phyloP scores from a whole-genome alignment of 2,888 invertebrate species.

The Cremastinae sp. region DNA sequence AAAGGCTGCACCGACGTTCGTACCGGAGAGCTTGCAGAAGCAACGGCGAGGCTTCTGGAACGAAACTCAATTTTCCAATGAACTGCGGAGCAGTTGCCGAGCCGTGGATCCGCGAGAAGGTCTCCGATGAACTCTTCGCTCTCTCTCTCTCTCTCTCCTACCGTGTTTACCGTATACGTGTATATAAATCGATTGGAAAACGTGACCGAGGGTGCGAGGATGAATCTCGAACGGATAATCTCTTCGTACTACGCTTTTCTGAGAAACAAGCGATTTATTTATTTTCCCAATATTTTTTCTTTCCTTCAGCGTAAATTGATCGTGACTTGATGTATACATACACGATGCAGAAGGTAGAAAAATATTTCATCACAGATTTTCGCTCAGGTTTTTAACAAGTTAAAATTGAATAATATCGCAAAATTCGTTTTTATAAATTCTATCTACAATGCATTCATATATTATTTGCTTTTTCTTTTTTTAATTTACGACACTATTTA shows the following conservation, averaged over 20 bases:
- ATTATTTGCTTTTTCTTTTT: too few relatives aligned
- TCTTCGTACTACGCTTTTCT: conserved; percentile 11
- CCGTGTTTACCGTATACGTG: neutral
- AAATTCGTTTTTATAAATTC: too few relatives aligned
- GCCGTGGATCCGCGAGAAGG: conserved; percentile 12
- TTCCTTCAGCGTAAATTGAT: neutral
- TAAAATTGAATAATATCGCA: too few relatives aligned
- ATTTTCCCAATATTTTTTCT: conserved; percentile 1
- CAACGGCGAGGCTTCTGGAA: conserved; percentile 36
- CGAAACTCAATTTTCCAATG: conserved; percentile 60
- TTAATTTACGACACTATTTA: too few relatives aligned
- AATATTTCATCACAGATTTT: too few relatives aligned
- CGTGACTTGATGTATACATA: too few relatives aligned
- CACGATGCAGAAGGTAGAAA: too few relatives aligned
- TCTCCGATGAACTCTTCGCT: conserved; percentile 1
- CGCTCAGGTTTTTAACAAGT: too few relatives aligned
- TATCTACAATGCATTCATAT: too few relatives aligned
- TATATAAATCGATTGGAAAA: conserved; percentile 46
- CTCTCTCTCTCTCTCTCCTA: conserved; percentile 3
- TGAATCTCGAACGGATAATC: conserved; percentile 47
- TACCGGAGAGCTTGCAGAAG: conserved; percentile 28
- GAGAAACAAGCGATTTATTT: conserved; percentile 13
- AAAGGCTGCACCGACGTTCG: conserved; percentile 38
- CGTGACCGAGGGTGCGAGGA: conserved; percentile 49
- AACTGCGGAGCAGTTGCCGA: conserved; percentile 33